Base-by-base conservation (phyloP, 2,113 vertebrate species). In the Laticauda laticaudata region DNA sequence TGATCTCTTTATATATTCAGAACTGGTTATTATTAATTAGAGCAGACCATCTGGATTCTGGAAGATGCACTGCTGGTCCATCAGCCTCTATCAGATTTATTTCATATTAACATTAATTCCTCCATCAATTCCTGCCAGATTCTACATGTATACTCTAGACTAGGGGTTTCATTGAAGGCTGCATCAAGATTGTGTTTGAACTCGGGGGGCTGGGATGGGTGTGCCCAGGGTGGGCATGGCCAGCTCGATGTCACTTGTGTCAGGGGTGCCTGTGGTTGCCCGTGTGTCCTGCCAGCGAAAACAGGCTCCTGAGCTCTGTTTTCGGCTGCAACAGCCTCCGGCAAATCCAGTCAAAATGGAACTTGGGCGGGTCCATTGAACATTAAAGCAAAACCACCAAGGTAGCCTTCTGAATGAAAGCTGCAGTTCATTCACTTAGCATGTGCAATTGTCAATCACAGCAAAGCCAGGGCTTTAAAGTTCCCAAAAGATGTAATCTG, bases 401-500 rank as follows among this genome's bases (percentile, higher is more conserved):
- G n/a, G 2, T 39, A 87, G 89, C 34, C 92, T 94, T 94, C 91
- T 75, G 56, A 93, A 89, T 95, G 95, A 61, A 61, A 61, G 75
- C 91, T 92, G 91, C 93, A 61, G 90, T 91, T 90, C 90, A 45
- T 88, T 94, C 90, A 95, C 91, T 95, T 88, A 45, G 90, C 48
- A 29, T 91, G 51, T 87, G 23, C 86, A 92, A 93, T 75, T 43
- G 90, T 1, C 0, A 91, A 94, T 94, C 95, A 94, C 0, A 0
- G 94, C 92, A 94, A 91, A 96, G 91, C 94, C 94, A 92, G 91
- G 91, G 92, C 87, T 93, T 95, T 95, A 53, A 89, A 87, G 93
- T 95, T 61, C 64, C 86, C 26, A 94, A 95, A 95, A 96, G 95
- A 95, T 93, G 93, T 55, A 69, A 59, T 95, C 95, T 94, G 90